Evolutionary conservation across 30 jellyfish, hydroid and myxozoan genomes (phyloP).

Genomic region (Morbakka virulenta): DNA sequence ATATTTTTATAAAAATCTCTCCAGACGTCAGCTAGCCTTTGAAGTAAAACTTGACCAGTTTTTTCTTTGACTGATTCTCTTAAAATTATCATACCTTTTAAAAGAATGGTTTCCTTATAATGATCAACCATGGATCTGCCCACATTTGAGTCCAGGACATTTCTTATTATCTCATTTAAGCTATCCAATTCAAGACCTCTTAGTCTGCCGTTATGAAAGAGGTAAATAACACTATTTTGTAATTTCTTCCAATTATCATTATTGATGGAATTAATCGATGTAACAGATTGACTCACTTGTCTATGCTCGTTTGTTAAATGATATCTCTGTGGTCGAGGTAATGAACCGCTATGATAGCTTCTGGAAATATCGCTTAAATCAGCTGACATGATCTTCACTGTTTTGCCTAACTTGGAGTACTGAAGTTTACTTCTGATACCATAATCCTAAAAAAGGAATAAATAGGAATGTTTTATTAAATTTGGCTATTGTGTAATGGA

Average conservation of each 20-base stretch:
- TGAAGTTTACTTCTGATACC: too few relatives aligned
- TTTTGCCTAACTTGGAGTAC: too few relatives aligned
- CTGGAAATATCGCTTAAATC: too few relatives aligned
- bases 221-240: conserved; percentile 65
- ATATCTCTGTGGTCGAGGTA: too few relatives aligned
- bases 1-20: conserved; percentile 67
- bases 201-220: conserved; percentile 65
- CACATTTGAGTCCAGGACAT: conserved; percentile 68
- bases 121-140: conserved; percentile 73
- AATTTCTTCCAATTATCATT: conserved; percentile 86
- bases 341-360: too few relatives aligned
- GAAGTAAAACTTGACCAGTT: conserved; percentile 62
- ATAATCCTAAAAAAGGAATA: too few relatives aligned
- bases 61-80: conserved; percentile 78
- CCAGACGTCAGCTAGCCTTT: conserved; percentile 75
- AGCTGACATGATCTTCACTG: too few relatives aligned
- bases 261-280: conserved; percentile 75
- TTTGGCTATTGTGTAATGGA: too few relatives aligned
- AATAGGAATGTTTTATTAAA: too few relatives aligned
- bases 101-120: conserved; percentile 73
- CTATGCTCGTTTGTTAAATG: too few relatives aligned
- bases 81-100: conserved; percentile 83
- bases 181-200: conserved; percentile 69
- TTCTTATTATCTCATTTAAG: conserved; percentile 73
- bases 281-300: too few relatives aligned